phyloP scores from a whole-genome alignment of 2,888 invertebrate species.

The Escarpia spicata region DNA sequence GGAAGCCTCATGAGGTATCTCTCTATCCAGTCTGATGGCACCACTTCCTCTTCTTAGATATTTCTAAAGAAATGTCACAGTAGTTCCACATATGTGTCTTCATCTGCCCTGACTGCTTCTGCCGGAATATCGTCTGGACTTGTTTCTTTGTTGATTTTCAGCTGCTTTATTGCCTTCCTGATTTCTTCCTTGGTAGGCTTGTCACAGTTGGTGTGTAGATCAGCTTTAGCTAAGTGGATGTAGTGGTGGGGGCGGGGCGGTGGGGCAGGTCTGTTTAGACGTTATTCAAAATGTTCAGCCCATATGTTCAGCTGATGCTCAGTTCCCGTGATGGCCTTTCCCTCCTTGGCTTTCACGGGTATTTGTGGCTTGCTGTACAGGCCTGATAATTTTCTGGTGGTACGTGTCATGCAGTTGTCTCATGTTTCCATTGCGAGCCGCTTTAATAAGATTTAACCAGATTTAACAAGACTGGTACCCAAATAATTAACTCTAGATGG shows the following conservation, averaged over 20 bases:
- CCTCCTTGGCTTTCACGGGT: constrained; percentile 21
- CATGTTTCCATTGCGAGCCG: too few relatives aligned
- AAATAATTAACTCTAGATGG: too few relatives aligned
- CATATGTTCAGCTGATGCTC: too few relatives aligned
- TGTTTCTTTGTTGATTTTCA: constrained; percentile 20
- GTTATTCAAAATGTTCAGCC: too few relatives aligned
- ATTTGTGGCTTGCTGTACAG: background rate
- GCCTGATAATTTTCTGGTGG: background rate
- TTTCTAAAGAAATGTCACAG: background rate
- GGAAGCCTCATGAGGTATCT: constrained; percentile 25
- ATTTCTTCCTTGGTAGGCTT: constrained; percentile 22
- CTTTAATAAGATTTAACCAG: too few relatives aligned
- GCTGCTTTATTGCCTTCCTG: background rate
- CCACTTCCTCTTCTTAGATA: constrained; percentile 1
- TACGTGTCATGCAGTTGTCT: background rate
- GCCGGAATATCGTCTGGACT: constrained; percentile 18
- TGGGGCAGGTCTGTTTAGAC: too few relatives aligned
- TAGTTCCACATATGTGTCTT: background rate
- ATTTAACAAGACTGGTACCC: too few relatives aligned
- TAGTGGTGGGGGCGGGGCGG: too few relatives aligned
- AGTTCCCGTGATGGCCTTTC: background rate
- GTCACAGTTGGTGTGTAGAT: constrained; percentile 19
- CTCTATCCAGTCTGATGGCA: constrained; percentile 26
- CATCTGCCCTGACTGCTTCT: constrained; percentile 18
- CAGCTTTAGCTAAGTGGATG: background rate